phyloP scores from a whole-genome alignment of 1,140 invertebrate genomes.

The Lepidostoma basale region DNA sequence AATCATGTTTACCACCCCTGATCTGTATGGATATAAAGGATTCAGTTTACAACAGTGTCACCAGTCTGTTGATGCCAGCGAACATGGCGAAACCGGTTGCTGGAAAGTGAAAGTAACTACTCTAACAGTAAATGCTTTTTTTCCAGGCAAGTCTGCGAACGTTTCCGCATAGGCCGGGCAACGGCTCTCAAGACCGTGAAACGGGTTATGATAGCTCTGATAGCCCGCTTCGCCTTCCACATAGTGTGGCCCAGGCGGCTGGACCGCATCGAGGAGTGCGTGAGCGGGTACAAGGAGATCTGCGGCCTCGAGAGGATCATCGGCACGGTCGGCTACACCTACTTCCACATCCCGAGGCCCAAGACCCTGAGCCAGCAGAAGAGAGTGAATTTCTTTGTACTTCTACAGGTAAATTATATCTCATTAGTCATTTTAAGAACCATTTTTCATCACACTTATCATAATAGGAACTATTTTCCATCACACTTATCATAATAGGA shows the following conservation, averaged over 20 bases:
- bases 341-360: not conserved
- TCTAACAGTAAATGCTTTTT: too few relatives aligned
- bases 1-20: too few relatives aligned
- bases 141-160: not conserved
- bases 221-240: not conserved
- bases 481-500: too few relatives aligned
- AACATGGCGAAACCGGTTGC: too few relatives aligned
- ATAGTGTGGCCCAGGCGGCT: not conserved
- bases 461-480: too few relatives aligned
- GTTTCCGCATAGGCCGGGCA: not conserved
- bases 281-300: not conserved
- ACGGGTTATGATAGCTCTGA: not conserved
- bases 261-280: not conserved
- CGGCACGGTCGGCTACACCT: not conserved
- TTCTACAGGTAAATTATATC: too few relatives aligned
- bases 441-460: too few relatives aligned
- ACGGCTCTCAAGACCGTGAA: not conserved
- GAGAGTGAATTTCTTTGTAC: not conserved
- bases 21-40: too few relatives aligned
- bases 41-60: too few relatives aligned
- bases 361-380: not conserved
- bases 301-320: not conserved
- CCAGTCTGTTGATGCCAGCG: too few relatives aligned
- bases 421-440: too few relatives aligned
- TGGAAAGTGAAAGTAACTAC: too few relatives aligned